Percentiles rank a stretch among this genome's conserved stretches.
These are phyloP conservation scores for Characodon lateralis DNA, from an alignment of 2,797 vertebrate species.

Conservation along the genomic window DNA sequence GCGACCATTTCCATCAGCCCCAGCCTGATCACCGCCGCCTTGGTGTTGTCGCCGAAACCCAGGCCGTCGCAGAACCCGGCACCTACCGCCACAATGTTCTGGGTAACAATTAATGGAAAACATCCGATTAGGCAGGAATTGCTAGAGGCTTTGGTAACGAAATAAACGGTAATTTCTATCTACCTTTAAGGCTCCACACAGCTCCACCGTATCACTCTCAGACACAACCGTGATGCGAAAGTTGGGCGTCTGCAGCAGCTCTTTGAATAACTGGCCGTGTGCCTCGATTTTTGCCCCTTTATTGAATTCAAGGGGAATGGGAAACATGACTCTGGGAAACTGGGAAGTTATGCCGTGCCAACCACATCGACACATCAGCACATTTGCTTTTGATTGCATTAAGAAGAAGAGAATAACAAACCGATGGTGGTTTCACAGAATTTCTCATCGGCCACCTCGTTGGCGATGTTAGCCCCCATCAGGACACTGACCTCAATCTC, in stretches of 20 bases:
- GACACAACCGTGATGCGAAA: conserved; percentile 85
- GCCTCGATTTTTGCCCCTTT: conserved; percentile 81
- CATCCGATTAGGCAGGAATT: not conserved
- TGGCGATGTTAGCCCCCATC: conserved; percentile 93
- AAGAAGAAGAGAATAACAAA: conserved; percentile 42
- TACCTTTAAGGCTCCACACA: conserved; percentile 89
- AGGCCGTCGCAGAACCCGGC: conserved; percentile 90
- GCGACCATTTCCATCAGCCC: conserved; percentile 93
- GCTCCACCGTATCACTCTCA: conserved; percentile 85
- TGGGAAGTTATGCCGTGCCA: not conserved
- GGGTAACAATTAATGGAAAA: not conserved
- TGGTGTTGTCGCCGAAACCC: conserved; percentile 87
- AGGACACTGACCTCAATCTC: conserved; percentile 88
- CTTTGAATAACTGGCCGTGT: conserved; percentile 84
- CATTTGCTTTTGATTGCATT: not conserved
- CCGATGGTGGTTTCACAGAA: conserved; percentile 94
- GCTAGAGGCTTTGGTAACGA: not conserved
- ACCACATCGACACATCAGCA: not conserved
- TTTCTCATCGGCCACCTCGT: conserved; percentile 89
- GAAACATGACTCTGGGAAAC: not conserved
- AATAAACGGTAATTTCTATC: not conserved
- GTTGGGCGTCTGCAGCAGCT: conserved; percentile 86
- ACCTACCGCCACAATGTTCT: conserved; percentile 90
- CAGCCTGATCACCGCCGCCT: conserved; percentile 89
- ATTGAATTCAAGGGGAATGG: not conserved